Base-by-base conservation (phyloP, 1,140 invertebrate genomes). In the Zaprionus ornatus region DNA sequence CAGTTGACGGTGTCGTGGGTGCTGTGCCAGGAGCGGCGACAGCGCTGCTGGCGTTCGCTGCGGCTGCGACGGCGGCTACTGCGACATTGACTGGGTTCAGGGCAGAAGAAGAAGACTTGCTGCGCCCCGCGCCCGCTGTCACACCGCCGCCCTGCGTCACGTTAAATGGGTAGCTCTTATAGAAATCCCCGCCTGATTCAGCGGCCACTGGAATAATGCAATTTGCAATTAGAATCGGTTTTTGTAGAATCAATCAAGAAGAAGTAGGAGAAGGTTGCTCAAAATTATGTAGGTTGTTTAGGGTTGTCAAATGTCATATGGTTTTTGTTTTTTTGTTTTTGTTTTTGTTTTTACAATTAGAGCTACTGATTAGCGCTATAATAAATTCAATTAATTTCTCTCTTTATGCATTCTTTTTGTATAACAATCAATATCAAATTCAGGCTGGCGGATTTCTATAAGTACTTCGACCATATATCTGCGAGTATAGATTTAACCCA, bases 141-240 rank as follows among this genome's bases (percentile, higher is more conserved):
- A 15, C 37, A 4, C 15, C 17, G 45, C 45, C 45, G 45, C 17
- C 45, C 17, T 19, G 19, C 73, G 77, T 74, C 82, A 90, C 81
- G 68, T 76, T 92, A 91, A 78, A 92, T 90, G 82, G 94, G 95
- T 94, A 95, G 95, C 94, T 95, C 95, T 97, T 97, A 96, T 95
- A 96, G 95, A 95, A 95, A 95, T 97, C 96, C 95, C 94, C 94
- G 93, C 95, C 94, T 91, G 94, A 94, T 92, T 95, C 95, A 93
- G 94, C 95, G 94, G 95, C 96, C 96, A 96, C 96, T 96, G 96
- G 77, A 92, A 91, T 92, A 90, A 91, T 90, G 80, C 79, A 84
- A 92, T 87, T 87, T 84, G 75, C 79, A 84, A 77, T 87, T 84
- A 72, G 79, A 84, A 77, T 74, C 80, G 80, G 54, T 73, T 80